These are phyloP conservation scores for Chaetops frenatus DNA, from an alignment of 2,113 vertebrate species.

Conservation along the genomic window DNA sequence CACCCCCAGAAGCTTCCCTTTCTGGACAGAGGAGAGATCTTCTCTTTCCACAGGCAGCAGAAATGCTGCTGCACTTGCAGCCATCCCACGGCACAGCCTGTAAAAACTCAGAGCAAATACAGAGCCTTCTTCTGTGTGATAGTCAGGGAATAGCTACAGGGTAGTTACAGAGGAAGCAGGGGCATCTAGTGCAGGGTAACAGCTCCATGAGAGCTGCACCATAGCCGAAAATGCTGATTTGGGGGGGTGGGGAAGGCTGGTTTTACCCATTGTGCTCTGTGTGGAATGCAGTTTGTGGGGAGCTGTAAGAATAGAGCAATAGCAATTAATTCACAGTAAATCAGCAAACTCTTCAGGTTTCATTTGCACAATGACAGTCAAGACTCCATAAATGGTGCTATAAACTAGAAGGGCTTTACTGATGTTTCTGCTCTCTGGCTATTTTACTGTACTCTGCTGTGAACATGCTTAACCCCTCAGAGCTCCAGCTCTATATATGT, in stretches of 20 bases:
- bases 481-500: neutral
- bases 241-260: neutral
- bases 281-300: neutral
- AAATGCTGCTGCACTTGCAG: neutral
- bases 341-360: neutral
- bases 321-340: constrained; percentile 1
- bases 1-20: neutral
- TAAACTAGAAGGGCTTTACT: neutral
- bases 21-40: neutral
- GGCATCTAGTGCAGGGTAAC: neutral
- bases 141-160: neutral
- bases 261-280: neutral
- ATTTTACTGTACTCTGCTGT: neutral
- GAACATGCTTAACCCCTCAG: neutral
- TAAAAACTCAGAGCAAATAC: neutral
- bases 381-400: neutral
- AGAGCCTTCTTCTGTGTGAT: neutral
- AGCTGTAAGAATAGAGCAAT: neutral
- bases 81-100: neutral
- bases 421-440: neutral
- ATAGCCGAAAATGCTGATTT: neutral
- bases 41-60: neutral
- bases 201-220: neutral
- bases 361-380: neutral
- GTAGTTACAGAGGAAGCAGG: neutral